Evolutionary conservation across 2,113 vertebrate genomes (phyloP).

Genomic region (Nothocercus julius): DNA sequence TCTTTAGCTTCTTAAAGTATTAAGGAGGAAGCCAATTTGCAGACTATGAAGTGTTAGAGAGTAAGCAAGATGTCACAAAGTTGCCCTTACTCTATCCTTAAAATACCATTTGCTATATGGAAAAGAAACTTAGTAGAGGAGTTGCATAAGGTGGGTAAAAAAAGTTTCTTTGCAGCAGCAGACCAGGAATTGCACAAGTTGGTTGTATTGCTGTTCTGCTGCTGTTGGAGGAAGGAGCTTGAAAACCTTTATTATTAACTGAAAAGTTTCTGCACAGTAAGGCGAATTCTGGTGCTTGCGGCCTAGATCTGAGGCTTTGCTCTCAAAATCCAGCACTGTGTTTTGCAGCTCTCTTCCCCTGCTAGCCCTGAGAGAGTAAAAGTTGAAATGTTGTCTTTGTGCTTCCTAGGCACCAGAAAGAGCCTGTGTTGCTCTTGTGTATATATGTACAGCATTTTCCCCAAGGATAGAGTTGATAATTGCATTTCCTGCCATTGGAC

Average conservation of each 20-base stretch:
- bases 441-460: neutral
- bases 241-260: neutral
- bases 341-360: neutral
- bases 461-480: neutral
- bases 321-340: neutral
- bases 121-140: constrained; percentile 33
- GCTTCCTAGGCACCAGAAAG: neutral
- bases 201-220: neutral
- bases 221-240: neutral
- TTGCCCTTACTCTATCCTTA: constrained; percentile 5
- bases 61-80: neutral
- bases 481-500: neutral
- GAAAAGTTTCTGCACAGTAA: neutral
- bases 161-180: constrained; percentile 6
- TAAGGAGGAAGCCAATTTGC: constrained; percentile 3
- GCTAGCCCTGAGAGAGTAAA: neutral
- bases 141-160: constrained; percentile 59
- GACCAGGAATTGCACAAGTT: neutral
- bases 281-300: neutral
- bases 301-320: neutral
- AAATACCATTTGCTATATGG: neutral
- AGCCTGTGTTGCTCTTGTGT: neutral
- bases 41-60: neutral
- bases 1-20: neutral
- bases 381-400: neutral